Evolutionary conservation across 2,797 vertebrate species (phyloP).

Genomic region (Scolopax bukidnonensis): DNA sequence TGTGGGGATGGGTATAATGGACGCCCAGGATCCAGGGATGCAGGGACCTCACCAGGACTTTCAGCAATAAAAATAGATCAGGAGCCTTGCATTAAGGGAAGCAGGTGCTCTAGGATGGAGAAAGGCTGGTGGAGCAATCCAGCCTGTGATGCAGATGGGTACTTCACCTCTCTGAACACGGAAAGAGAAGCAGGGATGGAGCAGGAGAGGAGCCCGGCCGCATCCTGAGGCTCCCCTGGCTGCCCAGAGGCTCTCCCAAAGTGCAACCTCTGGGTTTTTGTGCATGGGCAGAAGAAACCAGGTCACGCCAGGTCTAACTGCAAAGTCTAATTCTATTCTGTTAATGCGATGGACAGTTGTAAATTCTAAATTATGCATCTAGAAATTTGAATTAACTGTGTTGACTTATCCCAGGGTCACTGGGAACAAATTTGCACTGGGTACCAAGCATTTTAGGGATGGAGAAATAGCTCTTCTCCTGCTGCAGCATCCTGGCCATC

Average conservation of each 20-base stretch:
- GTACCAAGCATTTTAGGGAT: neutral
- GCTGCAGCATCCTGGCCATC: neutral
- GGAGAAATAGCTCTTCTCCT: neutral
- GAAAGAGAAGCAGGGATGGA: neutral
- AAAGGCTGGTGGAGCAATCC: neutral
- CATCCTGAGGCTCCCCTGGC: accelerated
- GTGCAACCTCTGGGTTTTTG: neutral
- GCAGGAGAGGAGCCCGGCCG: neutral
- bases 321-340: neutral
- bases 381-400: neutral
- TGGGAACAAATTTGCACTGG: neutral
- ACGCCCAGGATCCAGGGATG: neutral
- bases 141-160: no score
- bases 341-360: neutral
- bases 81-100: neutral
- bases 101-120: neutral
- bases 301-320: neutral
- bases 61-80: neutral
- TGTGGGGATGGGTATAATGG: neutral
- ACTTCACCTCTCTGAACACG: neutral
- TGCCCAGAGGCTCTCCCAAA: neutral
- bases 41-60: neutral
- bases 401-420: neutral
- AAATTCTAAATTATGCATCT: neutral
- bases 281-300: neutral